Conservation (phyloP, 2,888 invertebrate genomes). For the Odontocolon sp. region DNA sequence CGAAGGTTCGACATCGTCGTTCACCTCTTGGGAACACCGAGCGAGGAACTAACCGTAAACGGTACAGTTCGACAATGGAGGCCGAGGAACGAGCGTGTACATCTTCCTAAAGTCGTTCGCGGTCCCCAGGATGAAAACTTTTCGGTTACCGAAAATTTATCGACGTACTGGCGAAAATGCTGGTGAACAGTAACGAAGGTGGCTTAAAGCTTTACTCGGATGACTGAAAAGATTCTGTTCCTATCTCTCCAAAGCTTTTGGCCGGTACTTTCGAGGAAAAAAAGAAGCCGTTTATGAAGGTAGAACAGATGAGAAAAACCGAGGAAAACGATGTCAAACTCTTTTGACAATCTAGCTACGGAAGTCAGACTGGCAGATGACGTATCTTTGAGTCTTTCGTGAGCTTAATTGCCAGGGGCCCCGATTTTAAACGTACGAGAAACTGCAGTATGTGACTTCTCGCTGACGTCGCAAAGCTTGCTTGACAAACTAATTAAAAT, state of each 20-base stretch:
- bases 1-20: constrained; percentile 25
- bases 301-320: neutral
- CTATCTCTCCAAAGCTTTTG: neutral
- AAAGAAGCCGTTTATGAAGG: neutral
- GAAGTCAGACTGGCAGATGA: constrained; percentile 20
- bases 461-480: constrained; percentile 28
- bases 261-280: neutral
- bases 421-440: constrained; percentile 32
- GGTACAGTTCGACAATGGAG: constrained; percentile 1
- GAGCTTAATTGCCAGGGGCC: constrained; percentile 33
- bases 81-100: constrained; percentile 9
- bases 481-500: constrained; percentile 54
- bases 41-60: constrained; percentile 1
- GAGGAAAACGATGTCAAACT: constrained; percentile 5
- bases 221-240: neutral
- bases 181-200: constrained; percentile 28
- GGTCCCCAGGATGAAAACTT: constrained; percentile 51
- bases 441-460: neutral
- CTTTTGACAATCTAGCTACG: constrained; percentile 25
- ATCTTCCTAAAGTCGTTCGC: constrained; percentile 14
- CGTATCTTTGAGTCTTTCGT: constrained; percentile 32
- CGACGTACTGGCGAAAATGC: constrained; percentile 23
- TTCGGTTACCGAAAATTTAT: constrained; percentile 56
- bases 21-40: constrained; percentile 16
- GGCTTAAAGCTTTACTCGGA: constrained; percentile 28